Base-by-base conservation (phyloP, 2,113 vertebrate genomes). In the Semicossyphus pulcher region DNA sequence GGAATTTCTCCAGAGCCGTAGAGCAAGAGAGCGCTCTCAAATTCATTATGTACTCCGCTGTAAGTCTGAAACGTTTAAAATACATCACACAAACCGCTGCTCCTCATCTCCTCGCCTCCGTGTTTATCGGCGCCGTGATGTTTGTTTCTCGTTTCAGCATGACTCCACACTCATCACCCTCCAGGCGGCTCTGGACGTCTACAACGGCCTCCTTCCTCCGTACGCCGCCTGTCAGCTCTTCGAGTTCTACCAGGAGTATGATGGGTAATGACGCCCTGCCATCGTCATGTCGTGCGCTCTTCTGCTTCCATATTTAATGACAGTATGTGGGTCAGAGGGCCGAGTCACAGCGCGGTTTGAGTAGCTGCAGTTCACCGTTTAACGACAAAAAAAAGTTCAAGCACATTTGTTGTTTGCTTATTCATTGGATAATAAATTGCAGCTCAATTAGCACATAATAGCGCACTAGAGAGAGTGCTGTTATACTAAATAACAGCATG, bases 221-320 rank as follows among this genome's bases (percentile, higher is more conserved):
- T 97, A 97, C 0, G 94, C 95, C 36, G 87, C 96, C 72, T 97
- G 95, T 89, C 95, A 96, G 49, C 72, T 96, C 61, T 95, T 95
- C 88, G 96, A 98, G 88, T 87, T 97, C 86, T 94, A 96, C 78
- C 82, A 92, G 45, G 95, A 95, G 72, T 79, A 90, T 81, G 92
- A 93, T 52, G 95, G 95, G 96, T 95, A 93, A 92, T 94, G 94
- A 82, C 68, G 77, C 72, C 67, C 53, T 25, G 76, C 71, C 68
- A 72, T 25, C 29, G 31, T 59, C 39, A 41, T 52, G 34, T 64
- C 39, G 18, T 51, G 53, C 63, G 20, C 57, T 65, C 53, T 54
- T 49, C 37, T 73, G 21, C 61, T 71, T 85, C 52, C 67, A 76
- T 86, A 62, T 75, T 79, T 62, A 72, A 83, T 62, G 41, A 23